Base-by-base conservation (phyloP, 2,797 vertebrate species). In the Nannoperca obscura region DNA sequence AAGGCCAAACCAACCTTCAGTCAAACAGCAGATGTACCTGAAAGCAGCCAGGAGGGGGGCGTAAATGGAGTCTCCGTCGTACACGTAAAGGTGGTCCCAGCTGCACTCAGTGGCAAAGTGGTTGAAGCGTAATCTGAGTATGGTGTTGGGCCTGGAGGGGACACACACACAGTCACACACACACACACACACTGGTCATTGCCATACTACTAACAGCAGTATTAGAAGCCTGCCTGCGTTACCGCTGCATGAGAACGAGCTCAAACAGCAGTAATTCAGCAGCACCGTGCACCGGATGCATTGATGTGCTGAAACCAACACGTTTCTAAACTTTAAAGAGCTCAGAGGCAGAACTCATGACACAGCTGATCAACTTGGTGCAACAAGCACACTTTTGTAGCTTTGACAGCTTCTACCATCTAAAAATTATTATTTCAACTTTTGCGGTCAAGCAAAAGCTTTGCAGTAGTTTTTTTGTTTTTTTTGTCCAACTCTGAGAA, bases 71-170 rank as follows among this genome's bases (percentile, higher is more conserved):
- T 99, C 98, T 55, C 98, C 98, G 0, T 98, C 97, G 30, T 98
- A 99, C 32, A 99, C 96, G 0, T 99, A 99, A 1, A 99, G 96
- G 85, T 98, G 97, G 91, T 99, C 98, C 97, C 98, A 99, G 84
- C 97, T 99, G 95, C 97, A 99, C 67, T 99, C 97, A 0, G 98
- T 99, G 62, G 97, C 97, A 92, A 98, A 99, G 94, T 99, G 98
- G 94, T 95, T 97, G 91, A 99, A 99, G 11, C 96, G 95, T 77
- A 99, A 94, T 78, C 97, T 93, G 40, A 99, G 95, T 75, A 98
- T 88, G 24, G 96, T 93, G 92, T 98, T 98, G 11, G 96, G 94
- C 89, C 98, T 99, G 89, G 15, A 90, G 83, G 66, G 71, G 32
- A 62, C 20, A 59, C 36, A 72, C 54, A 32, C 32, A 32, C 32